Evolutionary conservation across 2,797 vertebrate species (phyloP), one percentile per base, ranked within the genome.

Genomic region (Clarias laeviceps): DNA sequence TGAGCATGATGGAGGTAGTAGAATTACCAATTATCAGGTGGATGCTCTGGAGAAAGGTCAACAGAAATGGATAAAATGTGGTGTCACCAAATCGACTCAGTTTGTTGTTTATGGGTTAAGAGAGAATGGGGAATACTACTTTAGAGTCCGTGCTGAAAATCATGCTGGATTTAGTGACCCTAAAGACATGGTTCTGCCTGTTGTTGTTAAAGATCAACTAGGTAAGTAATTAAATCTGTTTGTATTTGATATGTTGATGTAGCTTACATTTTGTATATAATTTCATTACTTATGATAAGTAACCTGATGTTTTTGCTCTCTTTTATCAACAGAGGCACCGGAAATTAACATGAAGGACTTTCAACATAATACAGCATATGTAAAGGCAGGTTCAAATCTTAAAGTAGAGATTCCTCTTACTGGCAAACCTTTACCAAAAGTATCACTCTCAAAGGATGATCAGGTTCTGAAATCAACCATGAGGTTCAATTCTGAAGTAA

Each of bases 1-100:
- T 89, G 98, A 99, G 89, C 97, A 99, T 0, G 98, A 99, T 73
- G 98, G 98, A 86, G 98, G 98, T 88, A 99, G 98, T 92, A 97
- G 96, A 94, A 94, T 99, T 86, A 93, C 96, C 82, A 95, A 96
- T 85, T 99, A 99, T 88, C 87, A 98, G 5, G 82, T 99, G 74
- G 98, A 99, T 92, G 95, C 96, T 65, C 93, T 97, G 91, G 98
- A 99, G 91, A 99, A 98, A 90, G 98, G 96, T 90, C 97, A 99
- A 86, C 96, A 99, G 91, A 99, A 98, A 84, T 99, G 98, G 98
- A 94, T 97, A 69, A 98, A 96, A 89, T 99, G 97, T 94, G 97
- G 96, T 0, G 90, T 96, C 59, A 97, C 97, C 66, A 99, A 98
- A 92, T 93, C 93, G 85, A 96, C 95, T 87, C 95, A 96, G 87